phyloP scores from a whole-genome alignment of 2,888 invertebrate species.

The Synergus gifuensis region DNA sequence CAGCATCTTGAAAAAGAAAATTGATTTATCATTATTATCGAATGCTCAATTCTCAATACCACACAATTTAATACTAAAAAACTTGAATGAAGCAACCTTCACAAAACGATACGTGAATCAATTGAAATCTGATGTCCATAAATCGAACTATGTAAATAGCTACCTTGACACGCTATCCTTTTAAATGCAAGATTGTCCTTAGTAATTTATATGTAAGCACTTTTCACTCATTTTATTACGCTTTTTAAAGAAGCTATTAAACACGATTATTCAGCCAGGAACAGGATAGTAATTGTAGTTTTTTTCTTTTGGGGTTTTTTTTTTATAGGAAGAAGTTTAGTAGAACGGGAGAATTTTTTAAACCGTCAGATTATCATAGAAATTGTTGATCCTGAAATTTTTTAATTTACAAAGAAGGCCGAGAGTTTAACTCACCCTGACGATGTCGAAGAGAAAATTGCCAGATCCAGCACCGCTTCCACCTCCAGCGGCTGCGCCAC shows the following conservation, averaged over 20 bases:
- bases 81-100: slow-evolving; percentile 4
- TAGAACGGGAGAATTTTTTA: not conserved
- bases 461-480: slow-evolving; percentile 85
- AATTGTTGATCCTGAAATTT: not conserved
- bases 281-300: not conserved
- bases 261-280: slow-evolving; percentile 28
- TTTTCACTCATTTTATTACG: not conserved
- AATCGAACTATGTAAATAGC: not conserved
- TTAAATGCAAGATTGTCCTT: not conserved
- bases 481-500: slow-evolving; percentile 75
- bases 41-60: too few species aligned
- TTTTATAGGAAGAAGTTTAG: not conserved
- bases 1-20: too few species aligned
- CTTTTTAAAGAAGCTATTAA: not conserved
- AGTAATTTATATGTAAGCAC: not conserved
- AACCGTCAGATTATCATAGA: not conserved
- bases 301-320: not conserved
- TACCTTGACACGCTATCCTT: slow-evolving; percentile 26
- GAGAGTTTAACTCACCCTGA: slow-evolving; percentile 85
- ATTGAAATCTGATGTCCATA: not conserved
- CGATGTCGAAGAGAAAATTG: slow-evolving; percentile 93
- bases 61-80: not conserved
- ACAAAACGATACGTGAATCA: not conserved
- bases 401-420: not conserved
- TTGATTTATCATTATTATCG: too few species aligned